A percentile compares a stretch with the other conserved stretches of the same genome.
phyloP scores from a whole-genome alignment of 2,888 invertebrate genomes.

The Scaeva pyrastri region DNA sequence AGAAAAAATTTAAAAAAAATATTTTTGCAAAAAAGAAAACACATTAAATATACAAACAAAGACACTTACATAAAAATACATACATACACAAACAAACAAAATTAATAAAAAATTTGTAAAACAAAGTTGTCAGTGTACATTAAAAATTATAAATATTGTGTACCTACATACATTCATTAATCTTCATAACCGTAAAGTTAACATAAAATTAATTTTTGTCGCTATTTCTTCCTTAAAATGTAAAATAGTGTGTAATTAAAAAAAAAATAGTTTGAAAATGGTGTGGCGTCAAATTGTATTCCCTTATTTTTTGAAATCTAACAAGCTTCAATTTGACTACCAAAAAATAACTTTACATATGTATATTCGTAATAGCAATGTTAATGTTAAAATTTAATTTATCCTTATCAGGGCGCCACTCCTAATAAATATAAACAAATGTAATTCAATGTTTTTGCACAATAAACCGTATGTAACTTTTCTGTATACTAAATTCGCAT shows the following conservation, averaged over 20 bases:
- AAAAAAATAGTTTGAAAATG: background rate
- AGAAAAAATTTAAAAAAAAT: constrained; percentile 32
- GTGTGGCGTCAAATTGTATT: background rate
- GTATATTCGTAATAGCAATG: no score
- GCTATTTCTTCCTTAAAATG: constrained; percentile 62
- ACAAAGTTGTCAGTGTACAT: constrained; percentile 60
- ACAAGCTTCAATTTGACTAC: no score
- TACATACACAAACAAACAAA: constrained; percentile 31
- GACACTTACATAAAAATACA: constrained; percentile 62
- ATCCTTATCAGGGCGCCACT: background rate
- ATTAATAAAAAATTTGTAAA: constrained; percentile 42
- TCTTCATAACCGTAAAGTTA: constrained; percentile 44
- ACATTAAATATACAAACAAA: constrained; percentile 58
- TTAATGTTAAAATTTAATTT: no score
- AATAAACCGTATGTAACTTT: constrained; percentile 13
- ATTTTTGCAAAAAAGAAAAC: constrained; percentile 63
- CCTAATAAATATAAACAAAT: constrained; percentile 7
- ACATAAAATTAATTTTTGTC: constrained; percentile 34
- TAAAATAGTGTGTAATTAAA: constrained; percentile 34
- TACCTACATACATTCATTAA: constrained; percentile 46
- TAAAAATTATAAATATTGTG: constrained; percentile 32
- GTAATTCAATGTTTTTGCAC: constrained; percentile 54
- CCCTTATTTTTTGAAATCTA: no score
- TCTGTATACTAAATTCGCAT: constrained; percentile 7
- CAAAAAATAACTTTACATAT: no score